These are phyloP conservation scores for Malthinus flaveolus DNA, from an alignment of 2,888 invertebrate species.

Conservation along the genomic window DNA sequence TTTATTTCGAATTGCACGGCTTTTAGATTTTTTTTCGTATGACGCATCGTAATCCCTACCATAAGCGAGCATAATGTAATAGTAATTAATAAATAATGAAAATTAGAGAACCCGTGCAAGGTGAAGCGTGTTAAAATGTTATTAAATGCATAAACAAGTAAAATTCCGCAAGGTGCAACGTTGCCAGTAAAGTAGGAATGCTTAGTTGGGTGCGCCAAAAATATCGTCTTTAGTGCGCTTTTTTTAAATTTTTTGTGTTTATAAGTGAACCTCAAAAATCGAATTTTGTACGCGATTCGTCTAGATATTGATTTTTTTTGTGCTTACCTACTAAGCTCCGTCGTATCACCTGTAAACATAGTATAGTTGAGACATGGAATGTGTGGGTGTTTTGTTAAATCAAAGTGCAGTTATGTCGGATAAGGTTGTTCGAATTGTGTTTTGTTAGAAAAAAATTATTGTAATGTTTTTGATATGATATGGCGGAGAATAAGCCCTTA, in stretches of 20 bases:
- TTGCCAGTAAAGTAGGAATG: conserved; percentile 34
- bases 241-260: conserved; percentile 16
- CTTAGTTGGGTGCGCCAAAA: conserved; percentile 29
- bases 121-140: conserved; percentile 14
- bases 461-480: conserved; percentile 49
- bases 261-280: conserved; percentile 30
- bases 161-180: conserved; percentile 32
- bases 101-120: conserved; percentile 7
- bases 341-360: conserved; percentile 1
- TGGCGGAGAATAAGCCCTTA: conserved; percentile 68
- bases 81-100: conserved; percentile 6
- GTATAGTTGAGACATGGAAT: conserved; percentile 43
- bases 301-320: conserved; percentile 43
- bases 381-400: conserved; percentile 45
- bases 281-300: conserved; percentile 18
- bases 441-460: background rate
- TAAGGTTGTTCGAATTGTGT: background rate
- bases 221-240: conserved; percentile 14
- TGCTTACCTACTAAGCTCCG: conserved; percentile 26
- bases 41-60: background rate
- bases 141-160: conserved; percentile 26
- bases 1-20: background rate
- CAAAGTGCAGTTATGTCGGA: conserved; percentile 37
- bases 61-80: background rate
- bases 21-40: background rate